Conservation (phyloP, 2,888 invertebrate species). For the Ferdinandea cuprea region DNA sequence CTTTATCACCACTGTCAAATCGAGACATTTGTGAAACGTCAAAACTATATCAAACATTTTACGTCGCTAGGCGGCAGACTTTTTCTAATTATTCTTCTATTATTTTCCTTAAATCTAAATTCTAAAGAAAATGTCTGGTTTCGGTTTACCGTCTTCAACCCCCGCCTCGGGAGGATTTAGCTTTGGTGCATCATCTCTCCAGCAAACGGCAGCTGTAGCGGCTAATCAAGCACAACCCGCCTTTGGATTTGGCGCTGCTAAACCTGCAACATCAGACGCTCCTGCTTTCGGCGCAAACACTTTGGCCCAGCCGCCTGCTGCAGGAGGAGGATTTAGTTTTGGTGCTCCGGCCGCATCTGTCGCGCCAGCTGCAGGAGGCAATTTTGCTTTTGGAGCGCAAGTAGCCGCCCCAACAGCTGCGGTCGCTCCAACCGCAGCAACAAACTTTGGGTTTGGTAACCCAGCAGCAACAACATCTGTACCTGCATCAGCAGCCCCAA, state of each 20-base stretch:
- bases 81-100: not conserved
- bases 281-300: constrained; percentile 66
- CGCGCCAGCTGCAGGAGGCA: constrained; percentile 55
- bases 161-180: constrained; percentile 72
- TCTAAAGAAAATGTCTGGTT: constrained; percentile 58
- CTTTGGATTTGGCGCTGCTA: constrained; percentile 76
- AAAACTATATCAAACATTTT: constrained; percentile 17
- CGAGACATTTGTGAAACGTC: not conserved
- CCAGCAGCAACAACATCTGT: constrained; percentile 35
- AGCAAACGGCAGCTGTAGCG: constrained; percentile 52
- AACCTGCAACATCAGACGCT: constrained; percentile 67
- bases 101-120: constrained; percentile 25
- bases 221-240: constrained; percentile 31
- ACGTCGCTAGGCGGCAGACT: constrained; percentile 6
- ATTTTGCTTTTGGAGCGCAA: constrained; percentile 75
- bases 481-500: constrained; percentile 72
- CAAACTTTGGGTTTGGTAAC: constrained; percentile 76
- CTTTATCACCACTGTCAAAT: not conserved
- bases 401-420: constrained; percentile 74
- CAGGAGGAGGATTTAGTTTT: constrained; percentile 70
- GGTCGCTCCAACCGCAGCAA: constrained; percentile 69
- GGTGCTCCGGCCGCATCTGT: constrained; percentile 72
- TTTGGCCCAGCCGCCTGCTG: constrained; percentile 24
- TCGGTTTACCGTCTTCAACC: constrained; percentile 43
- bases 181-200: constrained; percentile 75